phyloP scores from a whole-genome alignment of 2,797 vertebrate genomes.

The Hipposideros larvatus region DNA sequence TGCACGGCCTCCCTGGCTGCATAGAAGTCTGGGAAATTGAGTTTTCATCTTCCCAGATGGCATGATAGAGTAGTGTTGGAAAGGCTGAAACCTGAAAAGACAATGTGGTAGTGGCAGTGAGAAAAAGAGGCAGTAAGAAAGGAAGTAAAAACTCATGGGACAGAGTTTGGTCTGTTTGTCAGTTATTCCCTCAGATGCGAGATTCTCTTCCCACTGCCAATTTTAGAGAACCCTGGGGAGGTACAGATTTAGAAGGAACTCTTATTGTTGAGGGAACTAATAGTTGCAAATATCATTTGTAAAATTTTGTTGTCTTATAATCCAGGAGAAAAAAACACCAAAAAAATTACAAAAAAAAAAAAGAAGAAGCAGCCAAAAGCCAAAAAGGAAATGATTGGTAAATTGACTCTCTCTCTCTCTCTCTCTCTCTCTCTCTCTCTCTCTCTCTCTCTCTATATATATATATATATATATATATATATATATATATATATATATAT shows the following conservation, averaged over 20 bases:
- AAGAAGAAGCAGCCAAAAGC: background rate
- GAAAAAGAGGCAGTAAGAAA: background rate
- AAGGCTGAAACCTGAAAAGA: background rate
- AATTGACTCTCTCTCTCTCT: background rate
- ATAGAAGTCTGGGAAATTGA: background rate
- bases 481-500: background rate
- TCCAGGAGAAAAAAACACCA: background rate
- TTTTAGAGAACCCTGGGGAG: background rate
- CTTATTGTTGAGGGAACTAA: background rate
- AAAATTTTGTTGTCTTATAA: background rate
- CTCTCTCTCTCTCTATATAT: too few relatives aligned
- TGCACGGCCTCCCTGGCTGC: background rate
- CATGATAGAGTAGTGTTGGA: too few relatives aligned
- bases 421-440: too few relatives aligned
- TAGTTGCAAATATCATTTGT: background rate
- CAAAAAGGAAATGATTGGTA: background rate
- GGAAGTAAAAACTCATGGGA: background rate
- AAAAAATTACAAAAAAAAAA: background rate
- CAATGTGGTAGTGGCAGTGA: background rate
- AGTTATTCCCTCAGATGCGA: background rate
- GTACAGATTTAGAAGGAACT: background rate
- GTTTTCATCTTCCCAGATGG: background rate
- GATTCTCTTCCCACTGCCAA: too few relatives aligned
- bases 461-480: too few relatives aligned
- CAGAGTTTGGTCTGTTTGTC: background rate